A percentile compares a stretch with the other conserved stretches of the same genome.
phyloP scores from a whole-genome alignment of 2,797 vertebrate species.

The Uromys caudimaculatus region DNA sequence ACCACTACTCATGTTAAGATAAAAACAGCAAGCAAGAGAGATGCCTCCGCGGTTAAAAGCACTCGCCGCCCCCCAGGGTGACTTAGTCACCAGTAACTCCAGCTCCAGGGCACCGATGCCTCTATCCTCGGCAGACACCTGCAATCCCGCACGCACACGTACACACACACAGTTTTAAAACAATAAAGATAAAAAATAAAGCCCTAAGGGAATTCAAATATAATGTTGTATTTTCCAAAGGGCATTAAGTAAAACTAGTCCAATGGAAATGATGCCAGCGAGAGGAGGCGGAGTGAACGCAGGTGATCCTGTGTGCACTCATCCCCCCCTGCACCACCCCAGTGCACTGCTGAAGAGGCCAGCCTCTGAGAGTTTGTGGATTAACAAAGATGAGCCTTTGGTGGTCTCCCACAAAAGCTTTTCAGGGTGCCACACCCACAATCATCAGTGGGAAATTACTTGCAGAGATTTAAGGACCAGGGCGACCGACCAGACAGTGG shows the following conservation, averaged over 20 bases:
- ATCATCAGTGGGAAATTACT: neutral
- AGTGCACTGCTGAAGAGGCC: accelerated
- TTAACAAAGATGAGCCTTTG: neutral
- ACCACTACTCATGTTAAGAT: too few species aligned
- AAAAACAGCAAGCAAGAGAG: neutral
- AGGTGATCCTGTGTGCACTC: accelerated
- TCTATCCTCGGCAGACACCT: neutral
- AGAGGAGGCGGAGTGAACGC: neutral
- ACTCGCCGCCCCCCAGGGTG: neutral
- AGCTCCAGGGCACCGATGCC: neutral
- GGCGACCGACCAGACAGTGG: too few species aligned
- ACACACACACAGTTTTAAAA: neutral
- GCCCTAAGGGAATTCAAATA: neutral
- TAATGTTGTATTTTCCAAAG: neutral
- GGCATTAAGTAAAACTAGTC: neutral
- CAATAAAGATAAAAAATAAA: neutral
- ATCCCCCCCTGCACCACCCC: accelerated
- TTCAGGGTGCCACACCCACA: too few species aligned
- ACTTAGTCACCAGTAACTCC: neutral
- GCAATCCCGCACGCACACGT: accelerated
- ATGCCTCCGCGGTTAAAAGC: too few species aligned
- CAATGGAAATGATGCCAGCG: neutral
- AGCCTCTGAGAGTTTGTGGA: accelerated
- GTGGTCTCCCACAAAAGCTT: neutral
- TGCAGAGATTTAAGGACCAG: neutral